A percentile compares a stretch with the other conserved stretches of the same genome.
These are phyloP conservation scores for Julus scandinavius DNA, from an alignment of 2,888 invertebrate species.

Conservation along the genomic window DNA sequence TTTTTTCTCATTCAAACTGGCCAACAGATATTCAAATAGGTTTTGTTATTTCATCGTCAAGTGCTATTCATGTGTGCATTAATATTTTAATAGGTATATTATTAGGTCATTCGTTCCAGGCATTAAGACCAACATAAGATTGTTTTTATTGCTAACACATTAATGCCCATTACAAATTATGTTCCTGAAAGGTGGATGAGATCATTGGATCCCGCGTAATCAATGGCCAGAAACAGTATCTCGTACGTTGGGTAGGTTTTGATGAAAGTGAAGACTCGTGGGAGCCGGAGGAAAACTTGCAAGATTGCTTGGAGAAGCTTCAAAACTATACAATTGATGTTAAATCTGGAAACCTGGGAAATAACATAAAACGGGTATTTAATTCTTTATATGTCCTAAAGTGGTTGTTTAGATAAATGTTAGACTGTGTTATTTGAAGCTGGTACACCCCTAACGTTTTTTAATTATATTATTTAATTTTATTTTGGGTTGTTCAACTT, in stretches of 20 bases:
- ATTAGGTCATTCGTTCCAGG: too few relatives aligned
- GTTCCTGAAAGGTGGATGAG: neutral
- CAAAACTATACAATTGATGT: neutral
- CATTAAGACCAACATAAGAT: too few relatives aligned
- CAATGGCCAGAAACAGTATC: neutral
- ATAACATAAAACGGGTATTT: neutral
- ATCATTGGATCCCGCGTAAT: neutral
- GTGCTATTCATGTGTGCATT: too few relatives aligned
- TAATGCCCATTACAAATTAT: neutral
- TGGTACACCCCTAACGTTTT: neutral
- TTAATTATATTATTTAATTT: neutral
- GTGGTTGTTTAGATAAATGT: neutral
- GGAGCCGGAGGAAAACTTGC: neutral
- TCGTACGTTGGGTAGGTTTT: constrained; percentile 17
- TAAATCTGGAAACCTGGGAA: neutral
- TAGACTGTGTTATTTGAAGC: too few relatives aligned
- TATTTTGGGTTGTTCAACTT: too few relatives aligned
- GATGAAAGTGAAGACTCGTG: neutral
- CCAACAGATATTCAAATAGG: too few relatives aligned
- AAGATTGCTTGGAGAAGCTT: neutral
- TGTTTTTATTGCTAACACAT: too few relatives aligned
- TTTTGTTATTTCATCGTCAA: too few relatives aligned
- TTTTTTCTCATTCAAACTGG: too few relatives aligned
- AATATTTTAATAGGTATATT: too few relatives aligned
- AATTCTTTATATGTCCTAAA: neutral